Evolutionary conservation across 2,113 vertebrate genomes (phyloP), one percentile per base, ranked within the genome.

Genomic region (Tragelaphus strepsiceros): DNA sequence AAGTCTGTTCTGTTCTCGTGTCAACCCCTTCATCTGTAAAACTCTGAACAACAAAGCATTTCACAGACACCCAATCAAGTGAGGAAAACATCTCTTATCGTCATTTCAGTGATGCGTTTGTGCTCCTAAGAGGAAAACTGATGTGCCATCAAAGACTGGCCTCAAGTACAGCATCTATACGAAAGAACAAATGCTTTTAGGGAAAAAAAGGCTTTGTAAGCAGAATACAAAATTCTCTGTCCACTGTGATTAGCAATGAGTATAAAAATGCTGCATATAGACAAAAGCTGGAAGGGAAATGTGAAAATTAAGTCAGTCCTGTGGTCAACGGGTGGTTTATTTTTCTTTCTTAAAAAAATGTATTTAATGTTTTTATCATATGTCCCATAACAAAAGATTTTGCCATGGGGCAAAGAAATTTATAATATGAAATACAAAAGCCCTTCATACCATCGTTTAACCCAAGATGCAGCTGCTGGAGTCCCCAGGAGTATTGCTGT

Each of bases 161-260:
- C n/a, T 90, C 14, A 1, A 94, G 64, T 67, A 85, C 64, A 85
- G 96, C 28, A 78, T 97, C 93, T 56, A 17, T 28, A 56, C 12
- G 94, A 92, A 71, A 96, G 91, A 91, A 96, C 67, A 95, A 96
- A 88, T n/a, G 74, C 53, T 91, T 93, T 64, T 62, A 71, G 32
- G 80, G 43, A 49, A 56, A 83, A 28, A 28, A 59, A 51, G 32
- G 53, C 54, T 58, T 67, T 21, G 13, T 88, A 97, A 94, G n/a
- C 88, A 88, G 92, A 95, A 95, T 92, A 17, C 85, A 56, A 92
- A 92, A 89, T 91, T 74, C 35, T 19, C 15, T 14, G 26, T 51
- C 90, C 84, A 4, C 21, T 83, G 80, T 59, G 30, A 61, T 84
- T 54, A 59, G 30, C 64, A 11, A 7, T 3, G 87, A 53, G 54